A percentile compares a stretch with the other conserved stretches of the same genome.
These are phyloP conservation scores for Chrysochloris asiatica DNA, from an alignment of 2,113 vertebrate genomes.

Conservation along the genomic window DNA sequence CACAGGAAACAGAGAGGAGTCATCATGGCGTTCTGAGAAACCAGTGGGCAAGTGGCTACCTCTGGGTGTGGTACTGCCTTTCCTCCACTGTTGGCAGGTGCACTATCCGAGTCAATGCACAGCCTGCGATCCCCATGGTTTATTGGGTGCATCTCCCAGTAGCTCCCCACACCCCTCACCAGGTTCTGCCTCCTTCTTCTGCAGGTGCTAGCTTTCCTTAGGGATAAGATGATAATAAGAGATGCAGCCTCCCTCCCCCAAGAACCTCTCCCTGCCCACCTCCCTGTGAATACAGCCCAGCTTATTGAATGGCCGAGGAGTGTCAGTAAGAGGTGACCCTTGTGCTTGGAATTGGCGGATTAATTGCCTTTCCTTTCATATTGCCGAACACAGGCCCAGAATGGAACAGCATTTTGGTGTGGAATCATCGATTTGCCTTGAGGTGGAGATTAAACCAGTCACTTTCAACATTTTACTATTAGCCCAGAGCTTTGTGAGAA, in stretches of 20 bases:
- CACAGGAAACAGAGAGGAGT: too few relatives aligned
- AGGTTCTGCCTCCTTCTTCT: too few relatives aligned
- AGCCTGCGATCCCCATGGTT: too few relatives aligned
- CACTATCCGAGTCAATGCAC: too few relatives aligned
- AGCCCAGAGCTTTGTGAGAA: neutral
- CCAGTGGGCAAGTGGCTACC: too few relatives aligned
- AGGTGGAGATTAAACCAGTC: neutral
- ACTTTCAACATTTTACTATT: conserved; percentile 14
- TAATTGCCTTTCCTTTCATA: neutral
- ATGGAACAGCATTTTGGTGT: neutral
- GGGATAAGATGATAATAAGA: rapidly evolving
- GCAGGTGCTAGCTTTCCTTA: neutral
- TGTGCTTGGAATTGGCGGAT: rapidly evolving
- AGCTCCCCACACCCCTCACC: too few relatives aligned
- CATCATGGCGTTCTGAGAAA: too few relatives aligned
- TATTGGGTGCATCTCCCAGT: rapidly evolving
- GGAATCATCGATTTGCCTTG: neutral
- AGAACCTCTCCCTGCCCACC: too few relatives aligned
- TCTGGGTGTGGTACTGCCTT: too few relatives aligned
- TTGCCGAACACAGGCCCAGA: neutral
- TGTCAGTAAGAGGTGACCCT: neutral
- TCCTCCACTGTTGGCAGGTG: too few relatives aligned
- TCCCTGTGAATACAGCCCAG: neutral
- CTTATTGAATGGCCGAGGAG: rapidly evolving
- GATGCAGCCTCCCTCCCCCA: neutral